Conservation (phyloP, 2,113 vertebrate genomes). For the Otolemur garnettii region DNA sequence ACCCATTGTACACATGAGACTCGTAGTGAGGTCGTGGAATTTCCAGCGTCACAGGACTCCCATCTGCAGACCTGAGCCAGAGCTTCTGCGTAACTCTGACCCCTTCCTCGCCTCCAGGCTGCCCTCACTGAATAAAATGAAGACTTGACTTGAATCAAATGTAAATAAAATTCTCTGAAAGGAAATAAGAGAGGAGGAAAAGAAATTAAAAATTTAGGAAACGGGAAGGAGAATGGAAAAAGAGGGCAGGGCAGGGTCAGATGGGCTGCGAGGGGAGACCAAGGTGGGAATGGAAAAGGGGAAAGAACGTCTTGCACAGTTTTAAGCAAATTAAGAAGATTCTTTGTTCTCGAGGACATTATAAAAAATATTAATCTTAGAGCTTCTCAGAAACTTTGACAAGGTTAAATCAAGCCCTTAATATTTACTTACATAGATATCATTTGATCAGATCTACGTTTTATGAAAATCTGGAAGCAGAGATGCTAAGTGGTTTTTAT, state of each 20-base stretch:
- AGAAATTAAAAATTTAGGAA: neutral
- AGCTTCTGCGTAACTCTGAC: rapidly evolving
- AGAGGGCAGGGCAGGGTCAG: neutral
- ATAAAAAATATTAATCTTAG: neutral
- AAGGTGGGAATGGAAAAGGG: neutral
- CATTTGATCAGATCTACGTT: constrained; percentile 11
- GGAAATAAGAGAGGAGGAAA: neutral
- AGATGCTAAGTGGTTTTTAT: neutral
- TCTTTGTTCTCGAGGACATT: neutral
- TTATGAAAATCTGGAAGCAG: constrained; percentile 46
- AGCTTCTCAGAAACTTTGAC: neutral
- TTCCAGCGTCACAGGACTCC: neutral
- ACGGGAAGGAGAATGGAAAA: no score
- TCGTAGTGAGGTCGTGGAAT: neutral
- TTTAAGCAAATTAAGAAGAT: neutral
- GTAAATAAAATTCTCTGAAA: neutral
- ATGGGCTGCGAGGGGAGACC: rapidly evolving
- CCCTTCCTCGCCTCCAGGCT: neutral
- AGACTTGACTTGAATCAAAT: neutral
- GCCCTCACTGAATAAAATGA: neutral
- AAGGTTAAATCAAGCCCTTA: neutral
- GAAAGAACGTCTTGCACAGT: rapidly evolving
- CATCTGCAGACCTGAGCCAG: neutral
- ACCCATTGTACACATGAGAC: neutral
- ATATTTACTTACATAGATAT: neutral